Percentiles rank a stretch among this genome's conserved stretches.
Conservation (phyloP, 2,113 vertebrate species). For the Leiothrix lutea region DNA sequence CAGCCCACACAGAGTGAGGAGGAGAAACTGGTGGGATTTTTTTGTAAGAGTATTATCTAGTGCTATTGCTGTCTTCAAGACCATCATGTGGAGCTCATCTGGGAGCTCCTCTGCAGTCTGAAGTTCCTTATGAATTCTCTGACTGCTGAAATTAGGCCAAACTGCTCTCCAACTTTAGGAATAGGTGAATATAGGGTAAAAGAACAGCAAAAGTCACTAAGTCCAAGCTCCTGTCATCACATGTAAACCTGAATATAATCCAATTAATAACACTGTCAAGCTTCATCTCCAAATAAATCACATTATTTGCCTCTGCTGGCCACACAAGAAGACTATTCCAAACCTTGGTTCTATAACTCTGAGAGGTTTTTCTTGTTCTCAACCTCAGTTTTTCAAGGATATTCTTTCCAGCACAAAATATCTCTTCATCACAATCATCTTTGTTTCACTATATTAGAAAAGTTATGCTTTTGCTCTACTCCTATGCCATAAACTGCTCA, state of each 20-base stretch:
- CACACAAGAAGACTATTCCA: neutral
- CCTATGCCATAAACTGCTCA: neutral
- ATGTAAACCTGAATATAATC: neutral
- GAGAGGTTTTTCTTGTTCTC: neutral
- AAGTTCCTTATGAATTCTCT: neutral
- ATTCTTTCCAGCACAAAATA: neutral
- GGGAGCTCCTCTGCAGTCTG: neutral
- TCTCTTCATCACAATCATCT: neutral
- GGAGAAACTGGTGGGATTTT: neutral
- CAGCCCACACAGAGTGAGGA: neutral
- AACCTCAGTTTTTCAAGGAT: neutral
- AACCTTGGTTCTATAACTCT: fast-evolving
- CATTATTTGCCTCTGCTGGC: neutral
- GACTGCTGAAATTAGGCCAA: neutral
- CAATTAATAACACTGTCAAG: neutral
- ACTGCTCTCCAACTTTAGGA: neutral
- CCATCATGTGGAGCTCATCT: neutral
- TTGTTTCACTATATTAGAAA: neutral
- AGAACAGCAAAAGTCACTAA: neutral
- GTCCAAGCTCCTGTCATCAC: neutral
- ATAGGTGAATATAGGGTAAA: neutral
- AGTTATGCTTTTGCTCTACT: neutral
- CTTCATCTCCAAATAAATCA: neutral
- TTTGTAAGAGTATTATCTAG: neutral
- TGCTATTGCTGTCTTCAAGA: neutral